Conservation (phyloP, 2,797 vertebrate genomes). For the Vireo griseus region DNA sequence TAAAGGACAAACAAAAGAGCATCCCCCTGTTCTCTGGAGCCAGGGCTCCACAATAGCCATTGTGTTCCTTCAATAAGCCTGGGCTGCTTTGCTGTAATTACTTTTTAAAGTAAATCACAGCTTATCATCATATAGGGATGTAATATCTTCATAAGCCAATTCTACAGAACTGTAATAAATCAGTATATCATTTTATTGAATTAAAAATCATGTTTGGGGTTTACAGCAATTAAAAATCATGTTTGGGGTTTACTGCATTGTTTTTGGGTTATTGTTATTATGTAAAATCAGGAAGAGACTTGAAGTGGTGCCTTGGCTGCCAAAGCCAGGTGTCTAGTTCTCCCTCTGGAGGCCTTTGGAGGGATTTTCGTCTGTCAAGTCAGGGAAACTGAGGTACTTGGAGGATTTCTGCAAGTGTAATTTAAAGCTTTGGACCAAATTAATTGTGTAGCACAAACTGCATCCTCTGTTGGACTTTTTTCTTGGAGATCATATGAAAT, state of each 20-base stretch:
- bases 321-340: not conserved
- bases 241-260: not conserved
- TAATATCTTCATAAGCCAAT: slow-evolving; percentile 26
- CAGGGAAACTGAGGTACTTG: not conserved
- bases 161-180: not conserved
- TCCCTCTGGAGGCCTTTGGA: not conserved
- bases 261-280: not conserved
- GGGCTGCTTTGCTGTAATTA: not conserved
- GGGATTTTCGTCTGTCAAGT: not conserved
- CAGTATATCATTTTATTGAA: not conserved
- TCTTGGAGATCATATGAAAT: not conserved
- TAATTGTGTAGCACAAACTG: not conserved
- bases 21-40: not conserved
- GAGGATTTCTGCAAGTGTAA: not conserved
- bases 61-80: slow-evolving; percentile 14
- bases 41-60: slow-evolving; percentile 1
- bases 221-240: not conserved
- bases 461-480: not conserved
- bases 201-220: not conserved
- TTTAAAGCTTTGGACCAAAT: not conserved
- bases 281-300: not conserved
- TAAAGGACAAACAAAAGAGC: slow-evolving; percentile 53
- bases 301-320: not conserved
- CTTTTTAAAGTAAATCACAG: slow-evolving; percentile 6
- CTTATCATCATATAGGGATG: not conserved